Evolutionary conservation across 2,797 vertebrate genomes (phyloP).

Genomic region (Scyliorhinus canicula): DNA sequence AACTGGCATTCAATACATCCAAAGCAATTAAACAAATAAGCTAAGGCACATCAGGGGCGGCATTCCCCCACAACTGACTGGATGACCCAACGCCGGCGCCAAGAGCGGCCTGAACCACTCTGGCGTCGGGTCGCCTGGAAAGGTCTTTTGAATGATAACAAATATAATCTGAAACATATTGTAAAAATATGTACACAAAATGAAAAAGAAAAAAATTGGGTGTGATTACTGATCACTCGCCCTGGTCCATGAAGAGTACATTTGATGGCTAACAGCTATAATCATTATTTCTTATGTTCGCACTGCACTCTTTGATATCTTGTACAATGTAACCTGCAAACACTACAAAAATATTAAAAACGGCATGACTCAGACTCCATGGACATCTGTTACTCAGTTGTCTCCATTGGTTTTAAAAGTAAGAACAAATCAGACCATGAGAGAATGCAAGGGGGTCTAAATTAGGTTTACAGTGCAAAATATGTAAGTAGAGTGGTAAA

Average conservation of each 20-base stretch:
- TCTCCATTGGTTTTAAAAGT: no score
- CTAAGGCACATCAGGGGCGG: neutral
- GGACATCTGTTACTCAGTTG: no score
- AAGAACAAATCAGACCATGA: no score
- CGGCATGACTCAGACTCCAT: no score
- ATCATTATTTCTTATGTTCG: neutral
- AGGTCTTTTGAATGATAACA: neutral
- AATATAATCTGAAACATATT: neutral
- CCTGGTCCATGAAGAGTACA: neutral
- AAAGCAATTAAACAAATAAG: neutral
- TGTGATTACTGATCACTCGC: neutral
- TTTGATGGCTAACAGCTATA: neutral
- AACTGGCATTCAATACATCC: neutral
- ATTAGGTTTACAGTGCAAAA: no score
- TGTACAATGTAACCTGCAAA: neutral
- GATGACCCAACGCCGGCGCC: no score
- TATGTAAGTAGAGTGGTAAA: no score
- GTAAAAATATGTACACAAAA: neutral
- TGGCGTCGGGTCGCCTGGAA: no score
- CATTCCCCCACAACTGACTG: no score
- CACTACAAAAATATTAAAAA: neutral
- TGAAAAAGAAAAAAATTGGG: neutral
- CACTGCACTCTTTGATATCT: no score
- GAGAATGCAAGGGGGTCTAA: no score
- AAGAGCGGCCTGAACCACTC: no score